Evolutionary conservation across 2,888 invertebrate genomes (phyloP).

Genomic region (Pterobdella sp.): DNA sequence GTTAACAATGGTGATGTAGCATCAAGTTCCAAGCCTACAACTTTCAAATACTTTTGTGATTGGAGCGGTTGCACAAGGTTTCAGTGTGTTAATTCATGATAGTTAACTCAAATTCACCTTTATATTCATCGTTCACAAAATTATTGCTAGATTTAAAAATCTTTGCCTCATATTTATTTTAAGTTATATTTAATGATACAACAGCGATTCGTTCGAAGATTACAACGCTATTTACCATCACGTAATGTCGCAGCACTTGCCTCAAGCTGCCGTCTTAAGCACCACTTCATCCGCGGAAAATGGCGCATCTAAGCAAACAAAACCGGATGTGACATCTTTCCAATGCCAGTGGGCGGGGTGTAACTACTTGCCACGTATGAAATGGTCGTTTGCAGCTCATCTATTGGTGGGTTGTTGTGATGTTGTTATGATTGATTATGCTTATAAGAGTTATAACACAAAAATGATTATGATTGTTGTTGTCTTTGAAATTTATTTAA

Average conservation of each 20-base stretch:
- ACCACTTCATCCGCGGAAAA: background rate
- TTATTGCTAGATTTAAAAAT: too few species aligned
- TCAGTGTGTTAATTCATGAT: background rate
- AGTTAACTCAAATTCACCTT: background rate
- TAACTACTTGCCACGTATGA: conserved; percentile 76
- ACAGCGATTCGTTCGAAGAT: background rate
- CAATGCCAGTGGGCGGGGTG: conserved; percentile 67
- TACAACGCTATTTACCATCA: background rate
- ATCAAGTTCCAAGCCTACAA: background rate
- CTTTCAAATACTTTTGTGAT: conserved; percentile 8
- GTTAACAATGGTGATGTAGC: too few species aligned
- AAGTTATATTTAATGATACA: background rate
- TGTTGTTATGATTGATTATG: background rate
- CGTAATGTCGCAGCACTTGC: background rate
- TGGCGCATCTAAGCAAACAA: background rate
- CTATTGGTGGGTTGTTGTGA: conserved; percentile 55
- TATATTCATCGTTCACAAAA: background rate
- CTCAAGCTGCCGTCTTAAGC: background rate
- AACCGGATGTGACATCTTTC: background rate
- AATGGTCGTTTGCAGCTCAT: conserved; percentile 93
- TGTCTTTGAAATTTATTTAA: too few species aligned
- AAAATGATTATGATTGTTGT: too few species aligned
- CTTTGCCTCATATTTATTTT: too few species aligned
- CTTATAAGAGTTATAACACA: too few species aligned
- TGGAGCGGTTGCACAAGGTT: background rate